Evolutionary conservation across 2,797 vertebrate species (phyloP), one percentile per base, ranked within the genome.

Genomic region (Eulemur mongoz): DNA sequence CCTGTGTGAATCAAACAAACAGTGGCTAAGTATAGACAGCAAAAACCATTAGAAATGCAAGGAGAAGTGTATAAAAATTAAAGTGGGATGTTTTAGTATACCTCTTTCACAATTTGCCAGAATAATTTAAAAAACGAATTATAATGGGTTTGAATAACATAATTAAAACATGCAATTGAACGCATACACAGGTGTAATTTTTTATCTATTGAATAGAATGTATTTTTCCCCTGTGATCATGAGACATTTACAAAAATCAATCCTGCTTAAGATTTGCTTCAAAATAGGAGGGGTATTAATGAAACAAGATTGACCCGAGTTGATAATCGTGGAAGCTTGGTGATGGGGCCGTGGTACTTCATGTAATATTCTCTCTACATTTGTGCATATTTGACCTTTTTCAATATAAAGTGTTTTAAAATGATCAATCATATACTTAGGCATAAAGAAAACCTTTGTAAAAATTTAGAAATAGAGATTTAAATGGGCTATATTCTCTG

Each of bases 11-110:
- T 63, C 87, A 87, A 75, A 76, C 69, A 69, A 91, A 82, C 14
- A 73, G 78, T 10, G 32, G 52, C 54, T 84, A 84, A 67, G 83
- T 88, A 59, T 63, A 84, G 87, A 91, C 14, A 11, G 67, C 40
- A 93, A 93, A 84, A 73, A 32, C 45, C 17, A 79, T 72, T 91
- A 78, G 75, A 84, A 88, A 91, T 22, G 35, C 61, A 83, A 83
- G 65, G 48, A 32, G 23, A 35, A 52, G n/a, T 32, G 72, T 67
- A 45, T 45, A 61, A 76, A 59, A 89, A 85, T 85, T 67, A 38
- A 95, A 75, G 63, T n/a, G 30, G 50, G 52, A 54, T 86, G 75
- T 75, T 85, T 96, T 80, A 9, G 7, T 69, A 32, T 63, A 32
- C 7, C 43, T 93, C 83, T 88, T 89, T 75, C 25, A 50, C 48